Base-by-base conservation (phyloP, 2,113 vertebrate genomes). In the Bos javanicus region DNA sequence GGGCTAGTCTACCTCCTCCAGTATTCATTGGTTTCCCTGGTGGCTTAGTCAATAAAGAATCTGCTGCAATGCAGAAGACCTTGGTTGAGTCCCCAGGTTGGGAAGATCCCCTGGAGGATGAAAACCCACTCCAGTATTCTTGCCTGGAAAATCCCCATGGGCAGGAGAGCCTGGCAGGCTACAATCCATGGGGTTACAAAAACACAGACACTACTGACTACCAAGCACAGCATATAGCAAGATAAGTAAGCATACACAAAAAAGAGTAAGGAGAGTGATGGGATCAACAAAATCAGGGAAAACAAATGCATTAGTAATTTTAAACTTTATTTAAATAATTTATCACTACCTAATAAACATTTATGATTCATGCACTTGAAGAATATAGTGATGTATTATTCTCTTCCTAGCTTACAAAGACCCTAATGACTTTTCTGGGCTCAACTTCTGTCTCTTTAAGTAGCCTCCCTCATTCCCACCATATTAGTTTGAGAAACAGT, bases 231-330 rank as follows among this genome's bases (percentile, higher is more conserved):
- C 19, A 39, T 25, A 67, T 6, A 95, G 25, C 15, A 84, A 85
- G 36, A 26, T 26, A 56, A 4, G 26, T 21, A 94, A 64, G 28
- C 3, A 57, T 50, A 76, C 11, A 28, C 4, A 6, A 36, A 7
- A 15, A 84, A 84, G 43, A 85, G 21, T 86, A 74, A 39, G 13
- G 62, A 33, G 9, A 57, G 4, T 43, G 2, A 57, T 23, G 23
- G 2, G 0, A 2, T 39, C 59, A 23, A 74, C 7, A 3, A n/a
- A 67, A n/a, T 30, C 10, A 39, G 6, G 23, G 5, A 21, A n/a
- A 81, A 92, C 52, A 6, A 81, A 81, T 54, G 25, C 2, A 64
- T 25, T 43, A n/a, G n/a, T 64, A 43, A 13, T 23, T 91, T 23
- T 67, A 14, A 71, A 54, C 25, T 10, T 71, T 36, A 30, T 83